A percentile compares a stretch with the other conserved stretches of the same genome.
Conservation (phyloP, 2,888 invertebrate species). For the Nudaria mundana region DNA sequence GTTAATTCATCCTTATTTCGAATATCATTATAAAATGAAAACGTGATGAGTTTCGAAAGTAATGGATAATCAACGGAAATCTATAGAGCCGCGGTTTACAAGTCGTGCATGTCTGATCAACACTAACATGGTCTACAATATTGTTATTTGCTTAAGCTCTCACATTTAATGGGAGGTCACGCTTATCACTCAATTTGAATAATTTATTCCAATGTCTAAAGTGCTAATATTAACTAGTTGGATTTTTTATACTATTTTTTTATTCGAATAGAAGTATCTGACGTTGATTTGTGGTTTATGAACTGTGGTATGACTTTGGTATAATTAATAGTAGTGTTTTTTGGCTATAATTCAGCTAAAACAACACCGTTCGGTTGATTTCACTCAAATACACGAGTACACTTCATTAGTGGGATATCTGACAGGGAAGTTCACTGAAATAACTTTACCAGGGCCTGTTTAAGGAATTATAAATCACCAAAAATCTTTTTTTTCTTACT, state of each 20-base stretch:
- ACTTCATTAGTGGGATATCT: too few relatives aligned
- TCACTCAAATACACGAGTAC: too few relatives aligned
- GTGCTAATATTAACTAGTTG: not conserved
- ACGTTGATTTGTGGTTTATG: slow-evolving; percentile 2
- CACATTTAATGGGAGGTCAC: slow-evolving; percentile 10
- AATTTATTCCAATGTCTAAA: slow-evolving; percentile 3
- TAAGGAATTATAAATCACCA: too few relatives aligned
- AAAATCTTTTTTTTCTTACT: too few relatives aligned
- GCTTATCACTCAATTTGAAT: slow-evolving; percentile 7
- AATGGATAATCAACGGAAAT: slow-evolving; percentile 14
- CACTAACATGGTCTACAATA: not conserved
- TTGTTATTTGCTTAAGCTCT: slow-evolving; percentile 6
- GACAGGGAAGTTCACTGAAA: too few relatives aligned
- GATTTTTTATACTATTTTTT: slow-evolving; percentile 3
- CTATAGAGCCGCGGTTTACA: slow-evolving; percentile 21
- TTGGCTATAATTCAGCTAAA: too few relatives aligned
- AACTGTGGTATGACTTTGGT: not conserved
- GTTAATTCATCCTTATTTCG: too few relatives aligned
- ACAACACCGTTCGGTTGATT: too few relatives aligned
- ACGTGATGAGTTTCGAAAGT: slow-evolving; percentile 23
- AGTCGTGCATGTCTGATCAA: not conserved
- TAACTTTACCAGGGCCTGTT: too few relatives aligned
- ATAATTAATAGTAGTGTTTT: too few relatives aligned
- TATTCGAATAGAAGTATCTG: not conserved
- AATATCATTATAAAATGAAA: too few relatives aligned